Evolutionary conservation across 2,888 invertebrate genomes (phyloP), one percentile per base, ranked within the genome.

Genomic region (Microctonus brassicae): DNA sequence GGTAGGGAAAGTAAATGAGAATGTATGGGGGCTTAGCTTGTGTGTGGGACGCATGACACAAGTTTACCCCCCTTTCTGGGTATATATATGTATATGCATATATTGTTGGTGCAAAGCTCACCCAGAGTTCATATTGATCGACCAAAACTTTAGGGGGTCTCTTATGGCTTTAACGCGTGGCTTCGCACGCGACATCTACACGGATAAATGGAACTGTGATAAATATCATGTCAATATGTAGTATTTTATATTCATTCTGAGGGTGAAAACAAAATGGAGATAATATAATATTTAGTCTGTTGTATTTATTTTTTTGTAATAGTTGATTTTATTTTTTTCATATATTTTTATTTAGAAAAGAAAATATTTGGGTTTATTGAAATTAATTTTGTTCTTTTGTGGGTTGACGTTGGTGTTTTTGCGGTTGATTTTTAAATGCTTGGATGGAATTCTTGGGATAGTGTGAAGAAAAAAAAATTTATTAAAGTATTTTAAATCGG

Each of bases 101-200:
- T 47, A 47, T 47, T n/a, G 20, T 17, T 52, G 26, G 60, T 52
- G 65, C 52, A 60, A 70, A 60, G 57, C 70, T 52, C 34, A 60
- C 65, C 52, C 81, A 80, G 81, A 77, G 77, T 81, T 82, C 80
- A 80, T 84, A 84, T 84, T 82, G 84, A 85, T 84, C 84, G 84
- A 71, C 75, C 71, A 75, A 77, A 74, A 77, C 73, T 79, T 76
- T 76, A 75, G 77, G 77, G 74, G 77, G 73, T 77, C 76, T 76
- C 79, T 78, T 76, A 75, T 78, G 76, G 74, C 77, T 75, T 78
- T 79, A 80, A 82, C 80, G 78, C 53, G 53, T 42, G 63, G 55
- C 55, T 69, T 63, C 63, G 62, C 58, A 66, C 58, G 42, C 55
- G 65, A 66, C 57, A 55, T 55, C 53, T 55, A 55, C 55, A 66